Percentiles rank a stretch among this genome's conserved stretches.
Evolutionary conservation across 2,888 invertebrate species (phyloP).

Genomic region (Candidula unifasciata): DNA sequence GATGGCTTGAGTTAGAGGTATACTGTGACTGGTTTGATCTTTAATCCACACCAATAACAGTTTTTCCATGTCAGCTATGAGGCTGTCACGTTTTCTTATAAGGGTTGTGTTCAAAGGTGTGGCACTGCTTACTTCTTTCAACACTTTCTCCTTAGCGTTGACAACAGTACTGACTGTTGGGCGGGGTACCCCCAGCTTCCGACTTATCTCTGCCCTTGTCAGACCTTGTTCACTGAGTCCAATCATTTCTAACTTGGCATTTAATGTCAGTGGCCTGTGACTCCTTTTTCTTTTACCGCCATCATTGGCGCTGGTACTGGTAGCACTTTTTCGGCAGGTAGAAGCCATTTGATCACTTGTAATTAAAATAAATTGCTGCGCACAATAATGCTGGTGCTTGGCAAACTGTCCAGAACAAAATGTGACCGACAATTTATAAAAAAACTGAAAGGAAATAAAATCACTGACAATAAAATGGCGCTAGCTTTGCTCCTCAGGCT

Average conservation of each 20-base stretch:
- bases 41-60: background rate
- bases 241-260: slow-evolving; percentile 9
- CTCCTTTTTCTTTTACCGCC: background rate
- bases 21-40: background rate
- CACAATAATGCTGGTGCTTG: too few species aligned
- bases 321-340: too few species aligned
- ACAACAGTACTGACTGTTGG: background rate
- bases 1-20: background rate
- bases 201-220: background rate
- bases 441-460: too few species aligned
- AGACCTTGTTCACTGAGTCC: background rate
- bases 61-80: slow-evolving; percentile 7
- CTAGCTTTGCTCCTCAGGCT: too few species aligned
- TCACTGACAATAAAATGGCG: too few species aligned
- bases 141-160: slow-evolving; percentile 1
- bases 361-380: too few species aligned
- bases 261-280: background rate
- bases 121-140: slow-evolving; percentile 5
- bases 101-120: background rate
- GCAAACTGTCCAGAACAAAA: too few species aligned
- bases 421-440: too few species aligned
- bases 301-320: too few species aligned
- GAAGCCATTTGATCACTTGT: too few species aligned
- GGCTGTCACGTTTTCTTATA: slow-evolving; percentile 2
- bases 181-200: background rate